A percentile compares a stretch with the other conserved stretches of the same genome.
These are phyloP conservation scores for Amniataba percoides DNA, from an alignment of 2,797 vertebrate genomes.

Conservation along the genomic window DNA sequence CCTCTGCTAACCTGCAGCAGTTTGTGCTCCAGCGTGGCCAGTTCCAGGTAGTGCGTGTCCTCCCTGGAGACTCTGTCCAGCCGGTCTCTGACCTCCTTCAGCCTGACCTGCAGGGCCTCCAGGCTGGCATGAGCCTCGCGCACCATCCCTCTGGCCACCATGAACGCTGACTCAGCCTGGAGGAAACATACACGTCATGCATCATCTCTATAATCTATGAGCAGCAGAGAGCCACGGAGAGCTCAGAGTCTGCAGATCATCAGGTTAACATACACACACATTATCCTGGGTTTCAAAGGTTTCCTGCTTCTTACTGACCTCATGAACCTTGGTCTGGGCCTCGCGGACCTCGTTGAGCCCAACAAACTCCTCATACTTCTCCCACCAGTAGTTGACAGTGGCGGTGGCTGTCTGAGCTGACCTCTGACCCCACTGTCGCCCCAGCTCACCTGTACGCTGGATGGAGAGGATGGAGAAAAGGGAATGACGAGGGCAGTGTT, in stretches of 20 bases:
- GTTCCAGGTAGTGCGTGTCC: constrained; percentile 94
- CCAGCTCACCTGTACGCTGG: constrained; percentile 81
- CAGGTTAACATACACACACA: neutral
- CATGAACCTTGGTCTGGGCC: constrained; percentile 93
- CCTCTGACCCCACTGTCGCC: constrained; percentile 84
- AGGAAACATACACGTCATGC: constrained; percentile 2
- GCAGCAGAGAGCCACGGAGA: neutral
- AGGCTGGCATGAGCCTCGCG: constrained; percentile 89
- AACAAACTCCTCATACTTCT: constrained; percentile 94
- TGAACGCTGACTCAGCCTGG: constrained; percentile 95
- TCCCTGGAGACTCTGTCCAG: constrained; percentile 95
- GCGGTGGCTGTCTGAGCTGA: constrained; percentile 78
- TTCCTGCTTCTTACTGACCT: constrained; percentile 84
- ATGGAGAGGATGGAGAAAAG: constrained; percentile 1
- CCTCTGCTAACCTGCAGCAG: constrained; percentile 90
- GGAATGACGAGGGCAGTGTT: neutral
- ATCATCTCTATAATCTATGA: neutral
- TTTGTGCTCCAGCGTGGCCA: constrained; percentile 95
- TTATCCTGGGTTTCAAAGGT: neutral
- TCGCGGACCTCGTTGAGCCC: constrained; percentile 93
- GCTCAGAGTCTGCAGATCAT: neutral
- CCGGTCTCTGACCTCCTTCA: constrained; percentile 95
- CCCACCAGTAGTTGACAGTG: constrained; percentile 91
- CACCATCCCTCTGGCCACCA: constrained; percentile 96
- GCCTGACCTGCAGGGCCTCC: constrained; percentile 89